Base-by-base conservation (phyloP, 2,888 invertebrate species). In the Cephus runcator region DNA sequence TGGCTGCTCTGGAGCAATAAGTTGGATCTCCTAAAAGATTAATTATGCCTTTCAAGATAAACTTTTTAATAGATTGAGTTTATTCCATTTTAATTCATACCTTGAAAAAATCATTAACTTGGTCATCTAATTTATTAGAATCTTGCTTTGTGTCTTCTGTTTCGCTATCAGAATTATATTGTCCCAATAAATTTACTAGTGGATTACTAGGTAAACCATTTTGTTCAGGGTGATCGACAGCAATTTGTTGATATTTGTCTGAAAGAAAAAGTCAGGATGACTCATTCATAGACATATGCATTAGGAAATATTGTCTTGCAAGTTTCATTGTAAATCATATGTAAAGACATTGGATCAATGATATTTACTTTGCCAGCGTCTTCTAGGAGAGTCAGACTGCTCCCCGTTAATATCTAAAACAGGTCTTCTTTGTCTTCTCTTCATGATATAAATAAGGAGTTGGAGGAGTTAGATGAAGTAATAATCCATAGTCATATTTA, bases 161-260 rank as follows among this genome's bases (percentile, higher is more conserved):
- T 75, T 91, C 90, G 71, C 90, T 90, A n/a, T 91, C 91, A 0
- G 90, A 90, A 83, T 91, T 89, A 75, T 91, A 91, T 35, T 91
- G 90, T n/a, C 90, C 90, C 75, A 90, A 79, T 77, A 90, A 82
- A 81, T 88, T 89, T 56, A 87, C 86, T 73, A 91, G 78, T 0
- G 91, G 88, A 82, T 91, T 91, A 74, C 83, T 88, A 4, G 87
- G 85, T 35, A 83, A 81, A 78, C 87, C 88, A 80, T 87, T 88
- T 76, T 88, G 86, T 30, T 83, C 85, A 0, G 82, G 76, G 56
- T 87, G 84, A 79, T 86, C 87, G 34, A 79, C 82, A 73, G 80
- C 83, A 68, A 85, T 80, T 80, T 88, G 85, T 69, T 86, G 85
- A 79, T 82, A 82, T 77, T 85, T 87, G 80, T 83, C 88, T 88